A percentile compares a stretch with the other conserved stretches of the same genome.
Evolutionary conservation across 2,888 invertebrate genomes (phyloP).

Genomic region (Hirtodrosophila histrioides): DNA sequence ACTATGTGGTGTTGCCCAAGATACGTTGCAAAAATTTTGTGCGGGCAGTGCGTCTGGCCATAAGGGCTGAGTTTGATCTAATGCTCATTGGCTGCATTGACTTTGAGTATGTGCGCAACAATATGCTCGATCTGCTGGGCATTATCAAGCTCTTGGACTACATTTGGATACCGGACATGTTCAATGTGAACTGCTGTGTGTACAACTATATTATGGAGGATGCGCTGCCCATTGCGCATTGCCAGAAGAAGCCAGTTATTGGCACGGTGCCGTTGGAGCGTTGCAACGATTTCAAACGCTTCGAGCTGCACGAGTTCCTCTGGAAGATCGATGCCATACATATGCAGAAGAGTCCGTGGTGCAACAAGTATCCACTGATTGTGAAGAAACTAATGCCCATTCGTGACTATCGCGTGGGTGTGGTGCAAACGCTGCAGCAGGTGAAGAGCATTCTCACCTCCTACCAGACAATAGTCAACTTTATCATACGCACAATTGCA

Average conservation of each 20-base stretch:
- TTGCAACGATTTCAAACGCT: slow-evolving; percentile 81
- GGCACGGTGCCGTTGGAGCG: slow-evolving; percentile 81
- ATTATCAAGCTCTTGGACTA: slow-evolving; percentile 79
- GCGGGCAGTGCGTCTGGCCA: slow-evolving; percentile 54
- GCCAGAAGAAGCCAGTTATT: slow-evolving; percentile 78
- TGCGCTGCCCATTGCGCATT: slow-evolving; percentile 73
- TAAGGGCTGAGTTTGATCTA: slow-evolving; percentile 47
- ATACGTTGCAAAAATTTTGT: slow-evolving; percentile 73
- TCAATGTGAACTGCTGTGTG: slow-evolving; percentile 52
- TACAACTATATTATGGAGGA: slow-evolving; percentile 72
- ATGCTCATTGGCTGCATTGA: slow-evolving; percentile 79
- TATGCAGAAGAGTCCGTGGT: slow-evolving; percentile 82
- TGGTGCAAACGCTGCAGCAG: slow-evolving; percentile 61
- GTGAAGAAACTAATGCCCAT: slow-evolving; percentile 82
- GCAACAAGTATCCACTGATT: slow-evolving; percentile 82
- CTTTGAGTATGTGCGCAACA: slow-evolving; percentile 68
- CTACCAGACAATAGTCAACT: slow-evolving; percentile 79
- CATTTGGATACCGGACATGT: slow-evolving; percentile 81
- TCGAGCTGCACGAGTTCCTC: slow-evolving; percentile 79
- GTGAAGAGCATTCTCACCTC: slow-evolving; percentile 68
- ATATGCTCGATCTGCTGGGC: slow-evolving; percentile 78
- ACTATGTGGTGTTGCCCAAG: slow-evolving; percentile 77
- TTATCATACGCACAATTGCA: slow-evolving; percentile 81
- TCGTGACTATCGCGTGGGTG: slow-evolving; percentile 67
- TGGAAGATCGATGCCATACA: slow-evolving; percentile 81